Base-by-base conservation (phyloP, 1,140 invertebrate species). In the Acromyrmex echinatior region DNA sequence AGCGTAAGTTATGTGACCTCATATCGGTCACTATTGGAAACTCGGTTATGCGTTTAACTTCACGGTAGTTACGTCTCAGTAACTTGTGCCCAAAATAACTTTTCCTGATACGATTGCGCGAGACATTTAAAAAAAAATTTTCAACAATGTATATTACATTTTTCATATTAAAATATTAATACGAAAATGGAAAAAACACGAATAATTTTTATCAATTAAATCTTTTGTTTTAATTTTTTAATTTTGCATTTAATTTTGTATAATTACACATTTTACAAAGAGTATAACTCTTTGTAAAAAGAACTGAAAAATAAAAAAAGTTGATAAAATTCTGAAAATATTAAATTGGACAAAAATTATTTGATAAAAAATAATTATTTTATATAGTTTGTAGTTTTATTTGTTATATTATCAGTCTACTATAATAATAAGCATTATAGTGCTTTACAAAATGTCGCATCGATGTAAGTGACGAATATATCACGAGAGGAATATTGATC, bases 1-100 rank as follows among this genome's bases (percentile, higher is more conserved):
- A 88, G 92, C 87, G 91, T 92, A 91, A 93, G 92, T 93, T 93
- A 93, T 92, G 92, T 93, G 91, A 93, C 91, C 93, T 93, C 91
- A 93, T 93, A 93, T 93, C 88, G 91, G 92, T 88, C 92, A 92
- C 90, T 92, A 90, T 91, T 93, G 87, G 89, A 87, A 93, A 93
- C 90, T 90, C 91, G 87, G 92, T 93, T 93, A 91, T 89, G 77
- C 88, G 71, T 91, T 79, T 28, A 89, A 89, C 88, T 87, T 84
- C 25, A 56, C 49, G 28, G 14, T 62, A 82, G 56, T 74, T 82
- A 53, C 21, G 53, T 71, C 31, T 82, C 68, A 31, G 25, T 71
- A 82, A 74, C 56, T 51, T 74, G 7, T 45, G 21, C 49, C 14
- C 1, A 35, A 74, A 84, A 76, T 84, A 84, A 84, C 7, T 74